A percentile compares a stretch with the other conserved stretches of the same genome.
phyloP scores from a whole-genome alignment of 2,113 vertebrate genomes.

The Laticauda laticaudata region DNA sequence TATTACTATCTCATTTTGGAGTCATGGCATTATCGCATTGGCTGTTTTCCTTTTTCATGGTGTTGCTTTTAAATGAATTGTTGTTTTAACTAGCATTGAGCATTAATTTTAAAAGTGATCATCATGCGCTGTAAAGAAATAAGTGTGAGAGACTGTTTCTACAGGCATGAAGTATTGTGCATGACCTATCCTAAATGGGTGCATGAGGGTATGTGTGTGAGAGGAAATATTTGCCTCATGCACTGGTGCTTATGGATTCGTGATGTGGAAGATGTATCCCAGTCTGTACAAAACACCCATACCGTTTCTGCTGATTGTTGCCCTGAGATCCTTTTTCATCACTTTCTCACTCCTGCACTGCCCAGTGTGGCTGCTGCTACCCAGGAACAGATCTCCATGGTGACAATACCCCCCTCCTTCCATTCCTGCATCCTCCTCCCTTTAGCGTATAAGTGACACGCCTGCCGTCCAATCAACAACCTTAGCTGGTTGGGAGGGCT shows the following conservation, averaged over 20 bases:
- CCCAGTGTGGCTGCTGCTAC: constrained; percentile 62
- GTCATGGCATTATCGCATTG: background rate
- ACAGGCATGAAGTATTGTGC: background rate
- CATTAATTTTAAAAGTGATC: background rate
- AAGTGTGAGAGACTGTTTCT: background rate
- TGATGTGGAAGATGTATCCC: background rate
- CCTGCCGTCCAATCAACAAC: constrained; percentile 27
- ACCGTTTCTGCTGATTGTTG: constrained; percentile 12
- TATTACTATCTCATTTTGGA: background rate
- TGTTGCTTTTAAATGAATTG: background rate
- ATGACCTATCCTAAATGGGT: background rate
- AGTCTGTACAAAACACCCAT: constrained; percentile 2
- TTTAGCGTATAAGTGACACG: constrained; percentile 31
- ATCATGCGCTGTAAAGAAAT: background rate
- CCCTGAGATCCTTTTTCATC: constrained; percentile 19
- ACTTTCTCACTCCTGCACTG: constrained; percentile 32
- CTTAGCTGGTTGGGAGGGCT: constrained; percentile 23
- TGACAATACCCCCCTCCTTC: constrained; percentile 48
- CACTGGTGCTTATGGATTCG: background rate
- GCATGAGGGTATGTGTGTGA: too few relatives aligned
- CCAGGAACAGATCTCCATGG: constrained; percentile 65
- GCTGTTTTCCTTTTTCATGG: background rate
- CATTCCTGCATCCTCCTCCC: constrained; percentile 40
- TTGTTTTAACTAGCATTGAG: background rate
- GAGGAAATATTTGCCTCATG: background rate